phyloP scores from a whole-genome alignment of 2,888 invertebrate genomes.

The Acanthococcus lagerstroemiae region DNA sequence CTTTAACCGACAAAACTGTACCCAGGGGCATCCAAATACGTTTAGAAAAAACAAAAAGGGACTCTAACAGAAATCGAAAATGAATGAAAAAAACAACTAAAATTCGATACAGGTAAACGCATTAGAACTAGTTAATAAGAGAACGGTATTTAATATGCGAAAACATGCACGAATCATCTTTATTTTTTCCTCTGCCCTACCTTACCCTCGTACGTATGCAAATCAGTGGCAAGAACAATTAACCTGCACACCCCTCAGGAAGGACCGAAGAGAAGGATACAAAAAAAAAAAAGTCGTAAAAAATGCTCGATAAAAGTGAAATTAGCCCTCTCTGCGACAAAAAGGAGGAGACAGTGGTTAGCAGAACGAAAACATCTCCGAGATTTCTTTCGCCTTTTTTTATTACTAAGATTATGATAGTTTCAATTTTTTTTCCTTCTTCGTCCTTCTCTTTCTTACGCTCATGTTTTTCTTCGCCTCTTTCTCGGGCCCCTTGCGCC shows the following conservation, averaged over 20 bases:
- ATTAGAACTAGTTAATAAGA: slow-evolving; percentile 22
- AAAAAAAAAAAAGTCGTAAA: neutral
- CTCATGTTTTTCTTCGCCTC: neutral
- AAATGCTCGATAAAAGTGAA: slow-evolving; percentile 18
- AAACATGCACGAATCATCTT: slow-evolving; percentile 29
- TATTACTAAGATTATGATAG: neutral
- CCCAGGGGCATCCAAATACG: neutral
- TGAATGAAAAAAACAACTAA: neutral
- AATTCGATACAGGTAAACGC: slow-evolving; percentile 17
- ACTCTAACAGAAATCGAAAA: no score
- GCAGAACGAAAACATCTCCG: slow-evolving; percentile 6
- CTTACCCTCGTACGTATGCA: slow-evolving; percentile 7
- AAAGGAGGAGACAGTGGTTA: slow-evolving; percentile 19
- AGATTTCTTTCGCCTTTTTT: neutral
- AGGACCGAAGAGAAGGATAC: neutral
- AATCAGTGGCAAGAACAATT: slow-evolving; percentile 20
- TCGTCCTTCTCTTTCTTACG: neutral
- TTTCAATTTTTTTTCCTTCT: slow-evolving; percentile 6
- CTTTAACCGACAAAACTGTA: slow-evolving; percentile 15
- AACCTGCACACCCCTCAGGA: neutral
- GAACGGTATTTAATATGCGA: slow-evolving; percentile 27
- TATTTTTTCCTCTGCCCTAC: neutral
- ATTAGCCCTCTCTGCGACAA: slow-evolving; percentile 20
- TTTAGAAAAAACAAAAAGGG: neutral
- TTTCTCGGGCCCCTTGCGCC: neutral